Evolutionary conservation across 2,113 vertebrate species (phyloP).

Genomic region (Corythaeola cristata): DNA sequence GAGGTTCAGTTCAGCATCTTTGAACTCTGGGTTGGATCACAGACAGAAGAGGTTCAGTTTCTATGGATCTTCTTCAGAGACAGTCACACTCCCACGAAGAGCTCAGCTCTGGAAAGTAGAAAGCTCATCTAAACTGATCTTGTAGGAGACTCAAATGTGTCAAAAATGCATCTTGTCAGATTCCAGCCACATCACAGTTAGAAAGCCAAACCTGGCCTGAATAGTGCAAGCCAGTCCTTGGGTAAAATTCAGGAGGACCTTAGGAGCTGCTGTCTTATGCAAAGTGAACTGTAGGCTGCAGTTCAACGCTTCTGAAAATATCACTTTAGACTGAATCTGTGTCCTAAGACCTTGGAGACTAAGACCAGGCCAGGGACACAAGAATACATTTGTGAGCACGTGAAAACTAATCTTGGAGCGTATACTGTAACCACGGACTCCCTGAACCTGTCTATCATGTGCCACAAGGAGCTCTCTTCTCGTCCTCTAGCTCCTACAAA

Average conservation of each 20-base stretch:
- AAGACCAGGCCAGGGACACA: neutral
- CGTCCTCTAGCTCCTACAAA: neutral
- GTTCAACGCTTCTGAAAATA: neutral
- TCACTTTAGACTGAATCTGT: neutral
- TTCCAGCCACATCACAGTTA: neutral
- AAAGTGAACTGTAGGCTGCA: neutral
- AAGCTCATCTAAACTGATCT: neutral
- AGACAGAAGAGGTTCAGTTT: neutral
- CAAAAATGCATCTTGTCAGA: neutral
- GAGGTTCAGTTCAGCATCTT: neutral
- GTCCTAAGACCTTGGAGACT: neutral
- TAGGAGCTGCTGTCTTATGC: neutral
- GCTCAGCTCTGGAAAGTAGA: neutral
- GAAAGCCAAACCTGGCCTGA: neutral
- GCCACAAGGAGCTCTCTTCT: neutral
- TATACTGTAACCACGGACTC: neutral
- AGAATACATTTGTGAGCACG: neutral
- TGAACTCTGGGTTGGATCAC: neutral
- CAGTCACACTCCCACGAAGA: neutral
- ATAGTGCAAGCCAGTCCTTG: neutral
- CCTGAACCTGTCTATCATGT: neutral
- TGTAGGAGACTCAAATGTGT: neutral
- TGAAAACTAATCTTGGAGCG: neutral
- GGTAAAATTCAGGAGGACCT: neutral
- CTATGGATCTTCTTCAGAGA: neutral